Evolutionary conservation across 2,888 invertebrate species (phyloP).

Genomic region (Drosophila kuntzei): DNA sequence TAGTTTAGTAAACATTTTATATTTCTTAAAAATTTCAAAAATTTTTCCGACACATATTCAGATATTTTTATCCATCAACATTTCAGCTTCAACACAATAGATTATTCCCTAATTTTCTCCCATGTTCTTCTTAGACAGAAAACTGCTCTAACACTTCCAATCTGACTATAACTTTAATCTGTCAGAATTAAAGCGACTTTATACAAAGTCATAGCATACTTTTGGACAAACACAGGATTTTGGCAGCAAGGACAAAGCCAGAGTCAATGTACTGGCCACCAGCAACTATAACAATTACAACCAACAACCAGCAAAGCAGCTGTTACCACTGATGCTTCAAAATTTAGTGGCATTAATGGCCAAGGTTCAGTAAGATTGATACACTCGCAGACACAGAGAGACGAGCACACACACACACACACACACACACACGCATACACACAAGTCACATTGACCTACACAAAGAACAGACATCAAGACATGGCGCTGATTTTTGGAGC

Average conservation of each 20-base stretch:
- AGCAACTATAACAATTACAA: conserved; percentile 24
- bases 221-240: conserved; percentile 20
- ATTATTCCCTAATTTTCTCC: not conserved
- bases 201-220: conserved; percentile 51
- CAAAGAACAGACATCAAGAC: conserved; percentile 48
- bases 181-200: conserved; percentile 4
- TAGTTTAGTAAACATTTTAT: not conserved
- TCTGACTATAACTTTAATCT: not conserved
- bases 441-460: conserved; percentile 67
- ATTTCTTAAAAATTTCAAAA: not conserved
- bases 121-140: no score
- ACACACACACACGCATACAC: conserved; percentile 18
- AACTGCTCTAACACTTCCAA: not conserved
- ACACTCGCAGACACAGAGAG: conserved; percentile 34
- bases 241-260: conserved; percentile 32
- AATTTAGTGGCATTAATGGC: conserved; percentile 60
- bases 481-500: conserved; percentile 67
- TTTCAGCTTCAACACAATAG: not conserved
- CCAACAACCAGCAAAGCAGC: conserved; percentile 31
- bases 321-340: conserved; percentile 39
- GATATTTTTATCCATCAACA: not conserved
- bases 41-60: not conserved
- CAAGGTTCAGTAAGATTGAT: conserved; percentile 47
- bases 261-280: conserved; percentile 47
- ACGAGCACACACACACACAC: conserved; percentile 40